Conservation (phyloP, 2,797 vertebrate species). For the Lophius americanus region DNA sequence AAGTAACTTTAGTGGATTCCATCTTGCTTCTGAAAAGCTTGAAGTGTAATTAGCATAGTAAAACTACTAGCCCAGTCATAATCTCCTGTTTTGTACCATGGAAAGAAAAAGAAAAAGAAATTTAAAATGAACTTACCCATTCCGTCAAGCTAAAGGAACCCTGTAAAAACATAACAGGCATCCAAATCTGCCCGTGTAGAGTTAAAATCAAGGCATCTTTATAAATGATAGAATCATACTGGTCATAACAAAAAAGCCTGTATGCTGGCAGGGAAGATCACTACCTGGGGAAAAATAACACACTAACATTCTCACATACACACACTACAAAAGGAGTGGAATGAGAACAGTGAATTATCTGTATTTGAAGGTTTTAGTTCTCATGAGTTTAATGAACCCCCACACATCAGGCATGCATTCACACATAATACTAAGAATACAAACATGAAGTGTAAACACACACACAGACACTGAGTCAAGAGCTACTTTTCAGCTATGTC, state of each 20-base stretch:
- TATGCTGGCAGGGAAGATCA: slow-evolving; percentile 21
- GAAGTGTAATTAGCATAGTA: too few species aligned
- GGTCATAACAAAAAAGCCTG: slow-evolving; percentile 55
- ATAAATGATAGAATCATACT: slow-evolving; percentile 51
- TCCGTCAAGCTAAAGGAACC: slow-evolving; percentile 10
- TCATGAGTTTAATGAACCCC: slow-evolving; percentile 29
- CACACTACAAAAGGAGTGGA: slow-evolving; percentile 57
- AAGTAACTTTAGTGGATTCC: too few species aligned
- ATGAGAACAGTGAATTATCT: slow-evolving; percentile 45
- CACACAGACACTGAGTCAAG: not conserved
- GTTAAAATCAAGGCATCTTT: slow-evolving; percentile 54
- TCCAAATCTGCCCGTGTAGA: not conserved
- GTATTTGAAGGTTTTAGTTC: slow-evolving; percentile 37
- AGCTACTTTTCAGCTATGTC: not conserved
- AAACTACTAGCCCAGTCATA: too few species aligned
- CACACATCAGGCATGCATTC: slow-evolving; percentile 9
- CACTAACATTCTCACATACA: not conserved
- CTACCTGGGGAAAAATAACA: slow-evolving; percentile 2
- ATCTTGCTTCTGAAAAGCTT: too few species aligned
- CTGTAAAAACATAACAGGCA: slow-evolving; percentile 14
- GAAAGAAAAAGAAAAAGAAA: not conserved
- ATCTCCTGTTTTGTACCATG: not conserved
- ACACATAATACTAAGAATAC: not conserved
- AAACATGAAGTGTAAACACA: not conserved
- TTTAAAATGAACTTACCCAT: not conserved